Evolutionary conservation across 2,888 invertebrate species (phyloP), one percentile per base, ranked within the genome.

Genomic region (Chydorus sphaericus): DNA sequence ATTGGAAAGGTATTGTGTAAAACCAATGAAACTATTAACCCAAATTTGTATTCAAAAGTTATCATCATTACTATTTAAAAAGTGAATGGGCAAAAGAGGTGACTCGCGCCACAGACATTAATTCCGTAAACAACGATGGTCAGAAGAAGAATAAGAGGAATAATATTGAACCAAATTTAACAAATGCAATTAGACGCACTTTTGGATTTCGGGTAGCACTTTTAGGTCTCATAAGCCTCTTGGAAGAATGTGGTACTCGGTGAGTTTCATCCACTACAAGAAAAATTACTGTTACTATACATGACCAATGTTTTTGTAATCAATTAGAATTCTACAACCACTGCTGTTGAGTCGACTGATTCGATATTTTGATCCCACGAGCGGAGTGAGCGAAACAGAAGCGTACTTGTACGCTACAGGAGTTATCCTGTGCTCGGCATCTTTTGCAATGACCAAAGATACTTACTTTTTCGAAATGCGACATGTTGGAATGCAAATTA

Each of bases 381-480:
- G 71, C 1, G 67, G 67, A 58, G 73, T 73, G 67, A 67, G 70
- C 23, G 65, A 70, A 49, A 66, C 72, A 3, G 75, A 82, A 29
- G 88, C 90, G 0, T 87, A 85, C 67, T 68, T 83, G 50, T 87
- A 84, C 67, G 86, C 88, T 1, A 76, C 73, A 0, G 81, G 80
- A 4, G 80, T 90, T 33, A 77, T 86, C 14, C 63, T 82, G 18
- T 83, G 83, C 64, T 85, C 87, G 1, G 80, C 82, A 0, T 65
- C 84, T 50, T 83, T 83, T 65, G 80, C 89, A 28, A 73, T 88
- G 62, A 73, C 84, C n/a, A 81, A 85, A 60, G 96, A 96, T 71
- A 87, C 88, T 0, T 89, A 86, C 66, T 88, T 91, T 81, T 80
- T 91, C 75, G 82, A 81, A 18, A 78, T 85, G 18, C 74, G 83